A percentile compares a stretch with the other conserved stretches of the same genome.
These are phyloP conservation scores for Tetragonula carbonaria DNA, from an alignment of 2,888 invertebrate species.

Conservation along the genomic window DNA sequence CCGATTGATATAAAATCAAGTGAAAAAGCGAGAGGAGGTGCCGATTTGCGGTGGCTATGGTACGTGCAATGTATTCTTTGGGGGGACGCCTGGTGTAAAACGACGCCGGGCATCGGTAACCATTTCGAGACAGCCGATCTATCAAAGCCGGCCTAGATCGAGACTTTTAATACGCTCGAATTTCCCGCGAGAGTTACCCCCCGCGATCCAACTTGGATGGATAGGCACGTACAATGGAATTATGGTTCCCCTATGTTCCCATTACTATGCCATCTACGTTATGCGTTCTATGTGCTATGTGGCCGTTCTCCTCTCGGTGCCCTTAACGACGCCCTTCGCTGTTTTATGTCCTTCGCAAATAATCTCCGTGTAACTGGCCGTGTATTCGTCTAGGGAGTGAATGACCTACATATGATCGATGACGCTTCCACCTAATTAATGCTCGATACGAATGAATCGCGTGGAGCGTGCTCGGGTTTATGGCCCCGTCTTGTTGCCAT, in stretches of 20 bases:
- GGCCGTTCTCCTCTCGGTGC: conserved; percentile 46
- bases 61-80: conserved; percentile 1
- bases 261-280: conserved; percentile 75
- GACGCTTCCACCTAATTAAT: conserved; percentile 34
- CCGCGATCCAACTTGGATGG: conserved; percentile 56
- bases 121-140: conserved; percentile 71
- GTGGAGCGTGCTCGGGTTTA: neutral
- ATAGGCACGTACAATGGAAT: conserved; percentile 78
- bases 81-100: conserved; percentile 8
- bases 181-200: conserved; percentile 74
- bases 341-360: conserved; percentile 64
- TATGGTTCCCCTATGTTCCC: conserved; percentile 79
- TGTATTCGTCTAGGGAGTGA: conserved; percentile 22
- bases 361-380: conserved; percentile 60
- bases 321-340: conserved; percentile 50
- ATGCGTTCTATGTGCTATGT: conserved; percentile 36
- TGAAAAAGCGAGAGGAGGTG: neutral
- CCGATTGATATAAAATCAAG: neutral
- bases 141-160: conserved; percentile 62
- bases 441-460: neutral
- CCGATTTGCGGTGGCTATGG: neutral
- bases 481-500: neutral
- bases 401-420: conserved; percentile 46
- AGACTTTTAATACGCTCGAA: conserved; percentile 74
- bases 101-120: conserved; percentile 38